phyloP scores from a whole-genome alignment of 2,797 vertebrate species.

The Pipistrellus pipistrellus region DNA sequence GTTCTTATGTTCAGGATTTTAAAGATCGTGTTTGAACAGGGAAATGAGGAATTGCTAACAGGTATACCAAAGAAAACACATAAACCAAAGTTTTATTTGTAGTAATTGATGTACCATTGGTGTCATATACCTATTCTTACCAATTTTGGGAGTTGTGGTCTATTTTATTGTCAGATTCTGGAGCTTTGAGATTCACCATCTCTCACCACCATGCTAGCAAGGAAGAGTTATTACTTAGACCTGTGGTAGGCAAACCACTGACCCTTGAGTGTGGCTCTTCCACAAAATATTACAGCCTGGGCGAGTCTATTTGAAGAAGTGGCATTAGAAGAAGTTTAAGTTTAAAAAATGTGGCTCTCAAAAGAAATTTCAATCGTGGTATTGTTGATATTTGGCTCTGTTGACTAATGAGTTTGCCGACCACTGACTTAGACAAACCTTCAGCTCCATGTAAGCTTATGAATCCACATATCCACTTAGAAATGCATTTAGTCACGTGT shows the following conservation, averaged over 20 bases:
- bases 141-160: background rate
- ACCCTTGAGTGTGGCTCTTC: no score
- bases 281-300: no score
- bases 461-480: background rate
- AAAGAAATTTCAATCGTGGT: no score
- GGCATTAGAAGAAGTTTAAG: no score
- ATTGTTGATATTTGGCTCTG: no score
- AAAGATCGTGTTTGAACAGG: slow-evolving; percentile 44
- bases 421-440: background rate
- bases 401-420: no score
- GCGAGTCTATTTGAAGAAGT: no score
- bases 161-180: background rate
- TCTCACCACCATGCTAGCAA: background rate
- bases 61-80: background rate
- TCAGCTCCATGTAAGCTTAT: background rate
- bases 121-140: slow-evolving; percentile 1
- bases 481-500: background rate
- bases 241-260: no score
- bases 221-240: background rate
- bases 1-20: background rate
- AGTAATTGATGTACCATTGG: background rate
- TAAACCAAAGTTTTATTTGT: background rate
- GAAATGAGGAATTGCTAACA: slow-evolving; percentile 24
- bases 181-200: background rate
- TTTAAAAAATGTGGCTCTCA: no score